Percentiles rank a stretch among this genome's conserved stretches.
Evolutionary conservation across 1,140 invertebrate genomes (phyloP).

Genomic region (Hermetia illucens): DNA sequence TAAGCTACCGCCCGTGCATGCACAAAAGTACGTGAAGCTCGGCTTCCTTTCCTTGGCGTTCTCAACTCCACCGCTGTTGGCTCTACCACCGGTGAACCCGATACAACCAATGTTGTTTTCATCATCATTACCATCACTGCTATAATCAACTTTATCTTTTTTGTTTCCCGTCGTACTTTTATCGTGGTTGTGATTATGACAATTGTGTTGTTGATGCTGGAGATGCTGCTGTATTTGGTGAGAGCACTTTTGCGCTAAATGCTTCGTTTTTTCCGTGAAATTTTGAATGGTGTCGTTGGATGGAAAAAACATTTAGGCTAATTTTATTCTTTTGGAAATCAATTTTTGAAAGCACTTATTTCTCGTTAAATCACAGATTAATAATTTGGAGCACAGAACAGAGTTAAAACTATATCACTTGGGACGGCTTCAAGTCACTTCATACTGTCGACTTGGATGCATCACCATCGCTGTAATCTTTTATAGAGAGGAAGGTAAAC

Average conservation of each 20-base stretch:
- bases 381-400: no score
- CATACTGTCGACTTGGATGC: no score
- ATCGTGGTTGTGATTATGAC: background rate
- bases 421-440: no score
- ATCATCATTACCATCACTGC: background rate
- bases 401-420: no score
- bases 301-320: constrained; percentile 9
- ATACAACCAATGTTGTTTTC: background rate
- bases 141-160: constrained; percentile 3
- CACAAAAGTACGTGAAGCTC: constrained; percentile 10
- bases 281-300: constrained; percentile 11
- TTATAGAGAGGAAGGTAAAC: no score
- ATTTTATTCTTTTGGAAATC: no score
- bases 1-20: constrained; percentile 15
- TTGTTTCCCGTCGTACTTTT: constrained; percentile 1
- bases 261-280: constrained; percentile 28
- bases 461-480: no score
- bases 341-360: no score
- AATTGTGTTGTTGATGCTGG: background rate
- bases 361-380: no score
- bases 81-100: background rate
- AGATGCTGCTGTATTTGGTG: constrained; percentile 8
- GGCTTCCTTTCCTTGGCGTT: no score
- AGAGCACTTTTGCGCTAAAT: constrained; percentile 25
- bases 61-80: background rate